A percentile compares a stretch with the other conserved stretches of the same genome.
Evolutionary conservation across 2,113 vertebrate species (phyloP).

Genomic region (Saccopteryx leptura): DNA sequence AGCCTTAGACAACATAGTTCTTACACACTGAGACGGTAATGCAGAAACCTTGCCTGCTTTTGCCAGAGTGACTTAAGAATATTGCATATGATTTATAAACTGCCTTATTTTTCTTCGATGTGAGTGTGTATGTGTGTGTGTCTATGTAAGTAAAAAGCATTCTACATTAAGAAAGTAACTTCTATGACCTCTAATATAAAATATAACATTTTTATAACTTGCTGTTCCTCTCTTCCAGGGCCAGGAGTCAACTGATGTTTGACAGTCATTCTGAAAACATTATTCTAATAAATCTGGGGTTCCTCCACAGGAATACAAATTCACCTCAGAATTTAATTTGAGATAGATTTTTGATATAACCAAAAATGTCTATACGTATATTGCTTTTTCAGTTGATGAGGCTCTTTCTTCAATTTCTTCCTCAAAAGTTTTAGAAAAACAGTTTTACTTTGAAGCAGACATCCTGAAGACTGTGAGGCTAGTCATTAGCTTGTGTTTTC

Average conservation of each 20-base stretch:
- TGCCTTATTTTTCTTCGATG: neutral
- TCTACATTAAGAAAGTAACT: neutral
- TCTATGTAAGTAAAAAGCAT: neutral
- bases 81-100: slow-evolving; percentile 15
- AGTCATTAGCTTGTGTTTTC: slow-evolving; percentile 68
- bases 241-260: neutral
- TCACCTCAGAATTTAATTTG: slow-evolving; percentile 59
- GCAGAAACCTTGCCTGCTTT: neutral
- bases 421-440: slow-evolving; percentile 57
- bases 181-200: neutral
- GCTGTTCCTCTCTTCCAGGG: neutral
- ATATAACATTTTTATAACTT: slow-evolving; percentile 19
- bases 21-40: neutral
- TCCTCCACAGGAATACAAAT: slow-evolving; percentile 9
- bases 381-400: slow-evolving; percentile 16
- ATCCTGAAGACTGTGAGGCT: slow-evolving; percentile 33
- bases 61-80: slow-evolving; percentile 4
- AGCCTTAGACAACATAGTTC: neutral
- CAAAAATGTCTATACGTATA: slow-evolving; percentile 8
- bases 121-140: neutral
- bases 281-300: neutral
- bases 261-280: slow-evolving; percentile 59
- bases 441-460: slow-evolving; percentile 50
- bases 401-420: slow-evolving; percentile 60
- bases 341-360: slow-evolving; percentile 65